Evolutionary conservation across 2,797 vertebrate species (phyloP).

Genomic region (Parauchenoglanis punctatus): DNA sequence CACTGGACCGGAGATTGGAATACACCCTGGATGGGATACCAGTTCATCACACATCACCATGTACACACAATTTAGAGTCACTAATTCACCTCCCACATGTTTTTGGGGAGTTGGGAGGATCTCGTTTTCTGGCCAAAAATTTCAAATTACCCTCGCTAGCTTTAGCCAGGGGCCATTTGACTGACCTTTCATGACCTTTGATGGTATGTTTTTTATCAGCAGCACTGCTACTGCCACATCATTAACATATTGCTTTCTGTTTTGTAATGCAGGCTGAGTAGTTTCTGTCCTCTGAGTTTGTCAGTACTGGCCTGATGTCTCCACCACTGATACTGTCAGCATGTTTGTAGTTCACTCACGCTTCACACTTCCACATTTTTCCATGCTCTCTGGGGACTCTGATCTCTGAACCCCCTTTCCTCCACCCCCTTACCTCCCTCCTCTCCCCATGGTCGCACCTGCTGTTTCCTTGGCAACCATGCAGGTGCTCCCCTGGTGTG

Average conservation of each 20-base stretch:
- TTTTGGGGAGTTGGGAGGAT: not conserved
- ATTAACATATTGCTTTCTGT: conserved; percentile 36
- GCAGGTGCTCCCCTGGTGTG: conserved; percentile 57
- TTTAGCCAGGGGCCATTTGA: not conserved
- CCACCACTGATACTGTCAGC: conserved; percentile 34
- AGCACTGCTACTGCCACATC: conserved; percentile 20
- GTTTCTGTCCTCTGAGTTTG: conserved; percentile 28
- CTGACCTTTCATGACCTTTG: conserved; percentile 19
- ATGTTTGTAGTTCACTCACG: conserved; percentile 58
- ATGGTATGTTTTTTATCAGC: conserved; percentile 24
- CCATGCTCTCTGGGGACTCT: conserved; percentile 55
- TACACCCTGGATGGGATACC: not conserved
- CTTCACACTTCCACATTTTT: conserved; percentile 52
- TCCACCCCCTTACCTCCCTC: conserved; percentile 20
- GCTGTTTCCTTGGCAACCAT: conserved; percentile 64
- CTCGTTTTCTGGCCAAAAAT: conserved; percentile 9
- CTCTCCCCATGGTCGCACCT: conserved; percentile 50
- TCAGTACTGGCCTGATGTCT: conserved; percentile 27
- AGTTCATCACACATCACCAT: not conserved
- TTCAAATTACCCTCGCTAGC: not conserved
- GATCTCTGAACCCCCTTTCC: conserved; percentile 51
- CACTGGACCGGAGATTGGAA: not conserved
- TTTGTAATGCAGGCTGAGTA: conserved; percentile 28
- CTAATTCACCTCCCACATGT: not conserved
- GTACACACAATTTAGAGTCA: not conserved